Evolutionary conservation across 2,113 vertebrate species (phyloP), one percentile per base, ranked within the genome.

Genomic region (Aldabrachelys gigantea): DNA sequence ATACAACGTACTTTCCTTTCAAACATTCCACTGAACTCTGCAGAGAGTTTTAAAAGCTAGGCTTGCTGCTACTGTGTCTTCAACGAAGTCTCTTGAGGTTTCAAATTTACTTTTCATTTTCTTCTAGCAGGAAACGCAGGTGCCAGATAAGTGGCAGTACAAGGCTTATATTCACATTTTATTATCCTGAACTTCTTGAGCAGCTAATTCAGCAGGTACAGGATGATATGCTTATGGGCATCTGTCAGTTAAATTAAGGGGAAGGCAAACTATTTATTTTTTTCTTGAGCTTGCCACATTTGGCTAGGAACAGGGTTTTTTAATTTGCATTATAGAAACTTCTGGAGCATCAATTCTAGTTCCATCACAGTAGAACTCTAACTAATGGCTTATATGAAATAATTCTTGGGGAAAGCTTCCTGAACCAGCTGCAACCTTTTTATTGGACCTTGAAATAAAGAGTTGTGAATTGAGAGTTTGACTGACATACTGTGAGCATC

Each of bases 31-130:
- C 29, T 35, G 57, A 94, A 87, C 79, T 81, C 50, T 50, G 69
- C 10, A 59, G 52, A 75, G 72, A 88, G 78, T 57, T 87, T 92
- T 80, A 85, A 92, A 95, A 92, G 72, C 49, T 24, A 80, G 5
- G 31, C 50, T 95, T 19, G 47, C 31, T 76, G 12, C 83, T 91
- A 59, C 8, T 76, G 31, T 86, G 47, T 88, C 38, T 92, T 89
- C 85, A 89, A 62, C 44, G 49, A 38, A 21, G 4, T 78, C 49
- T 88, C 59, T 52, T 62, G 69, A 85, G 29, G 7, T 85, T 92
- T 83, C 35, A 79, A 14, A 57, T 89, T 65, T 84, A 44, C 88
- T 86, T 90, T 85, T n/a, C 59, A 76, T 88, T 94, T 92, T 89
- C 62, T 91, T 94, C 24, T 25, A 89, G 25, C 24, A 59, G 44